A percentile compares a stretch with the other conserved stretches of the same genome.
phyloP scores from a whole-genome alignment of 1,140 invertebrate genomes.

The Elymnias hypermnestra region DNA sequence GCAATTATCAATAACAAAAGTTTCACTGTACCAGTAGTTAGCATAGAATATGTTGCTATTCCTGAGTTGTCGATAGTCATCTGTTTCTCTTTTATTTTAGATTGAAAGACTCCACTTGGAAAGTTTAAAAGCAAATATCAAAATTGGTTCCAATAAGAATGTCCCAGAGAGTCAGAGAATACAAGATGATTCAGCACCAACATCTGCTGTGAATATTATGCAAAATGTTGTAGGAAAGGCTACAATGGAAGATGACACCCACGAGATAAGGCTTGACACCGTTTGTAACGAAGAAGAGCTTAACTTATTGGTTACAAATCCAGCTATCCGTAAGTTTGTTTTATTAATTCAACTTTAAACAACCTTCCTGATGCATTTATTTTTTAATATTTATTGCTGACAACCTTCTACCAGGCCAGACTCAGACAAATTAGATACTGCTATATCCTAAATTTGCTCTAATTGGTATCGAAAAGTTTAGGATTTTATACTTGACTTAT shows the following conservation, averaged over 20 bases:
- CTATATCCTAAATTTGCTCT: too few relatives aligned
- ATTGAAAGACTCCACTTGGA: slow-evolving; percentile 56
- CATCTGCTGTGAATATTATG: slow-evolving; percentile 35
- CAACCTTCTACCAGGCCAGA: too few relatives aligned
- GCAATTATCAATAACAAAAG: too few relatives aligned
- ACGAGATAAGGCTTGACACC: slow-evolving; percentile 16
- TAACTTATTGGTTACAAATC: slow-evolving; percentile 34
- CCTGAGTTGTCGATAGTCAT: neutral
- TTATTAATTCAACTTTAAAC: neutral
- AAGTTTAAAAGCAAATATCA: slow-evolving; percentile 34
- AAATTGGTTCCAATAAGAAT: slow-evolving; percentile 9
- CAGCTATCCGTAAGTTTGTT: slow-evolving; percentile 29
- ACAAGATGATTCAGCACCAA: neutral
- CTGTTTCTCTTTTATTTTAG: slow-evolving; percentile 23
- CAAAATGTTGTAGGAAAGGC: slow-evolving; percentile 12
- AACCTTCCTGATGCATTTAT: neutral
- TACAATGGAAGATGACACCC: neutral
- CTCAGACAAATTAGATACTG: too few relatives aligned
- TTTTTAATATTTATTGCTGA: too few relatives aligned
- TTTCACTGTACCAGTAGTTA: too few relatives aligned
- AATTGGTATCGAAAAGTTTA: too few relatives aligned
- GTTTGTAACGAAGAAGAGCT: slow-evolving; percentile 42
- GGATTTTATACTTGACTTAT: too few relatives aligned
- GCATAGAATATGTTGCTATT: too few relatives aligned
- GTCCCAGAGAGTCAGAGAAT: neutral